phyloP scores from a whole-genome alignment of 2,888 invertebrate genomes.

The Colostygia pectinataria region DNA sequence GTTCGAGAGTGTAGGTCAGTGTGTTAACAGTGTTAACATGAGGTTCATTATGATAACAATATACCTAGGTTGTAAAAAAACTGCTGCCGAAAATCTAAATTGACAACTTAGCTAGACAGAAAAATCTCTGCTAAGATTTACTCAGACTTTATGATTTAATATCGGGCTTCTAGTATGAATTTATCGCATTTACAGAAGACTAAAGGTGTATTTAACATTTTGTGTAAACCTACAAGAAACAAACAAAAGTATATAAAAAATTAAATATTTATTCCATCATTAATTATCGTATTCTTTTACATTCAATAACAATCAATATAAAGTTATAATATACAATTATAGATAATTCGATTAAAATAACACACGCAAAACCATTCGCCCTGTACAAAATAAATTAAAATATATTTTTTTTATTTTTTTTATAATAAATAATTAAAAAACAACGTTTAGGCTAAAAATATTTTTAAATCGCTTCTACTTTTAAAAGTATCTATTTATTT shows the following conservation, averaged over 20 bases:
- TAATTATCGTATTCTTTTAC: conserved; percentile 47
- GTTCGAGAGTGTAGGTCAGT: too few species aligned
- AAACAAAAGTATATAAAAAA: conserved; percentile 35
- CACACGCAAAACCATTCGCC: conserved; percentile 40
- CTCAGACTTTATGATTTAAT: too few species aligned
- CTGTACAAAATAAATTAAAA: conserved; percentile 21
- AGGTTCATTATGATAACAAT: too few species aligned
- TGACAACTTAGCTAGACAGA: too few species aligned
- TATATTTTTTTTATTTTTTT: conserved; percentile 3
- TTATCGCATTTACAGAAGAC: too few species aligned
- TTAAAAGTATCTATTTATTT: not conserved
- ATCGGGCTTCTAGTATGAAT: too few species aligned
- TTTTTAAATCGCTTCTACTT: not conserved
- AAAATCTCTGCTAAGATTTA: too few species aligned
- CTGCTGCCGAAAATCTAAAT: too few species aligned
- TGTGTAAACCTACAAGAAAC: not conserved
- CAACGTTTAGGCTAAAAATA: conserved; percentile 6
- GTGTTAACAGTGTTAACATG: too few species aligned
- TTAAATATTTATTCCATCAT: conserved; percentile 55
- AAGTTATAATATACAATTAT: conserved; percentile 39
- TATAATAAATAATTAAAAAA: conserved; percentile 23
- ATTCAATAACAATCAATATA: conserved; percentile 54
- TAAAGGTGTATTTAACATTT: too few species aligned
- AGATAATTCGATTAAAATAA: conserved; percentile 32
- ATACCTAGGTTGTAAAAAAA: too few species aligned